Evolutionary conservation across 2,888 invertebrate genomes (phyloP).

Genomic region (Ormyrus nitidulus): DNA sequence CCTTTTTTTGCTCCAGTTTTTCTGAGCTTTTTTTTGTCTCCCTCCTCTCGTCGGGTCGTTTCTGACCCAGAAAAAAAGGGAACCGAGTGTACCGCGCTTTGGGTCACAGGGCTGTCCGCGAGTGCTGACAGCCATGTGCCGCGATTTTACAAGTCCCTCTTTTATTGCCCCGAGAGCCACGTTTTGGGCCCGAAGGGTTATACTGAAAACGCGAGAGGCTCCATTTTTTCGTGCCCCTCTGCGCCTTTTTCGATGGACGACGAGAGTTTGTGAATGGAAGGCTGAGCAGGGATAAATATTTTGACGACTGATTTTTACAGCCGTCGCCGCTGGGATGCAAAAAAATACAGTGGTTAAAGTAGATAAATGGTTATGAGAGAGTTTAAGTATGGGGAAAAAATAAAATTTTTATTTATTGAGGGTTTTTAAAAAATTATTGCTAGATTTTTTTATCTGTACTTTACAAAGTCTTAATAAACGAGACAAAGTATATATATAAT

Average conservation of each 20-base stretch:
- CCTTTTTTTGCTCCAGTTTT: conserved; percentile 63
- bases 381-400: too few relatives aligned
- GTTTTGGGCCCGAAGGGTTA: background rate
- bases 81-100: conserved; percentile 48
- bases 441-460: too few relatives aligned
- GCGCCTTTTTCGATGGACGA: background rate
- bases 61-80: conserved; percentile 60
- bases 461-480: too few relatives aligned
- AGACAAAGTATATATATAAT: too few relatives aligned
- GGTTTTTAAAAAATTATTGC: too few relatives aligned
- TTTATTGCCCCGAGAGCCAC: background rate
- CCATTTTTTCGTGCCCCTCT: background rate
- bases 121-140: background rate
- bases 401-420: too few relatives aligned
- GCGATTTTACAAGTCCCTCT: conserved; percentile 34
- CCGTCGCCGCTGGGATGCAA: background rate
- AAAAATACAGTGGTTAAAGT: background rate
- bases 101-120: conserved; percentile 36
- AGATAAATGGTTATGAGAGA: too few relatives aligned
- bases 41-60: conserved; percentile 45
- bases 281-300: conserved; percentile 20
- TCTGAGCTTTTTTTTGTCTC: conserved; percentile 58
- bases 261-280: background rate
- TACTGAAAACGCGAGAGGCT: background rate
- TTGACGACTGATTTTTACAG: conserved; percentile 26